phyloP scores from a whole-genome alignment of 2,888 invertebrate species.

The Nineta flava region DNA sequence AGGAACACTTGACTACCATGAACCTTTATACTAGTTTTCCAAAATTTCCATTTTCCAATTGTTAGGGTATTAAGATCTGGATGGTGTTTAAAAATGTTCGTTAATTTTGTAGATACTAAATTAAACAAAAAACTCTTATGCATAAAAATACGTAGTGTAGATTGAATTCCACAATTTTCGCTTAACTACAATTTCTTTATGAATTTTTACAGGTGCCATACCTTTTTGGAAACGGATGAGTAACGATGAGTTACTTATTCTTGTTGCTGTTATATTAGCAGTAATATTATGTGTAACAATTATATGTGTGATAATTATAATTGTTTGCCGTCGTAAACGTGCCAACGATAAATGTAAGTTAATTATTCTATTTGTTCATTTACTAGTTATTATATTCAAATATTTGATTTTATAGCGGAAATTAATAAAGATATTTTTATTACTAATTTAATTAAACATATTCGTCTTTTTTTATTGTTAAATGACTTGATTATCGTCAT shows the following conservation, averaged over 20 bases:
- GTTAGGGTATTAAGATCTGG: no score
- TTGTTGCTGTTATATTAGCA: constrained; percentile 50
- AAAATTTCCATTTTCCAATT: no score
- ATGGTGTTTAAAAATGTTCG: no score
- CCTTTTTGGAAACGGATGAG: constrained; percentile 68
- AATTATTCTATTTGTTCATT: background rate
- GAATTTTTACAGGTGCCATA: constrained; percentile 43
- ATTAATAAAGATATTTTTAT: background rate
- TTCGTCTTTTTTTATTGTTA: background rate
- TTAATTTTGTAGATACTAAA: no score
- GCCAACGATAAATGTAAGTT: constrained; percentile 70
- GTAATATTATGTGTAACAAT: constrained; percentile 54
- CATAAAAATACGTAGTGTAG: no score
- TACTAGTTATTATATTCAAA: background rate
- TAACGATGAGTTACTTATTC: constrained; percentile 62
- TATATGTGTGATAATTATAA: constrained; percentile 70
- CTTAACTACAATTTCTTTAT: no score
- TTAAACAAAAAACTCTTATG: no score
- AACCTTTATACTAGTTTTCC: no score
- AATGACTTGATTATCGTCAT: background rate
- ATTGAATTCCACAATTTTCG: no score
- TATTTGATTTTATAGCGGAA: background rate
- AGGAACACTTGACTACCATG: no score
- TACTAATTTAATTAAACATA: background rate
- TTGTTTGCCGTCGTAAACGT: constrained; percentile 70